phyloP scores from a whole-genome alignment of 2,113 vertebrate genomes.

The Trogon surrucura region DNA sequence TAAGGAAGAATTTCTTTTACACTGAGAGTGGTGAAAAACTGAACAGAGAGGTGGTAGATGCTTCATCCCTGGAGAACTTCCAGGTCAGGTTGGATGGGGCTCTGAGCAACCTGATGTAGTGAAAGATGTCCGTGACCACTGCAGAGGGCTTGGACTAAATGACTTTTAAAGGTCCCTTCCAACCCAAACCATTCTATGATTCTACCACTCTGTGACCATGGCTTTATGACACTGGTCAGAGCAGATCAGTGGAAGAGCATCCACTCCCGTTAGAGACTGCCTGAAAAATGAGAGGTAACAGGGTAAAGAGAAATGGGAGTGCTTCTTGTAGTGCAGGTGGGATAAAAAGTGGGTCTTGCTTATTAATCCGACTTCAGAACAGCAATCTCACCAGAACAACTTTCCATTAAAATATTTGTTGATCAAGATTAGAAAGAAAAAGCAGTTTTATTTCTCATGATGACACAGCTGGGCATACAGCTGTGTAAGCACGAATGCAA shows the following conservation, averaged over 20 bases:
- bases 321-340: not conserved
- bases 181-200: too few species aligned
- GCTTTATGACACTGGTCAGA: not conserved
- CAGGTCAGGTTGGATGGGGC: too few species aligned
- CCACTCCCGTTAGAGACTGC: fast-evolving
- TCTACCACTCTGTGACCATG: too few species aligned
- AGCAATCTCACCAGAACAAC: not conserved
- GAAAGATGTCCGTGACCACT: too few species aligned
- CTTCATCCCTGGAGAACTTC: too few species aligned
- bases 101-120: too few species aligned
- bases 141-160: too few species aligned
- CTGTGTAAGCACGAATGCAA: not conserved
- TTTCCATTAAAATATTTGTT: not conserved
- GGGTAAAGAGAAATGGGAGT: not conserved
- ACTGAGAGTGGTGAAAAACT: too few species aligned
- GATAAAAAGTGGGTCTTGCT: not conserved
- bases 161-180: too few species aligned
- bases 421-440: not conserved
- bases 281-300: too few species aligned
- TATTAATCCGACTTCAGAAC: not conserved
- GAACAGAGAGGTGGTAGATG: too few species aligned
- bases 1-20: too few species aligned
- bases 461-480: not conserved
- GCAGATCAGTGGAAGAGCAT: not conserved
- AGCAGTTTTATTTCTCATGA: not conserved